These are phyloP conservation scores for Adelphocoris suturalis DNA, from an alignment of 2,888 invertebrate genomes.

Conservation along the genomic window DNA sequence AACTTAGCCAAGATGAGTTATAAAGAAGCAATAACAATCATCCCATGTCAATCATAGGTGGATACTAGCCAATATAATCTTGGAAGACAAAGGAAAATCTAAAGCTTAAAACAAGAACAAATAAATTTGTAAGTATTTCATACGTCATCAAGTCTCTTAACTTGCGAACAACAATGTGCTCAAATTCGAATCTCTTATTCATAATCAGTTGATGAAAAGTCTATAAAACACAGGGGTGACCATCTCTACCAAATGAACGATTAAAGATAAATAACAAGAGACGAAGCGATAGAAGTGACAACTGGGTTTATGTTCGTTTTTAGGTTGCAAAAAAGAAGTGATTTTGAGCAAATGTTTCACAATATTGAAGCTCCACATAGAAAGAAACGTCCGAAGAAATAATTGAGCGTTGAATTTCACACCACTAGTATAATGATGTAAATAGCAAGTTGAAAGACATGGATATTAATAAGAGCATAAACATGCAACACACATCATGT, in stretches of 20 bases:
- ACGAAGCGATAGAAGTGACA: neutral
- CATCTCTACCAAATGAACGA: slow-evolving; percentile 2
- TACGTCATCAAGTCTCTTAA: slow-evolving; percentile 17
- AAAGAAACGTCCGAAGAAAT: neutral
- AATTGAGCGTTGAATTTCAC: neutral
- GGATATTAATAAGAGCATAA: neutral
- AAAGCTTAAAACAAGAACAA: neutral
- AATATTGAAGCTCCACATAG: neutral
- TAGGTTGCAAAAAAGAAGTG: neutral
- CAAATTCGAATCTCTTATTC: neutral
- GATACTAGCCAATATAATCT: neutral
- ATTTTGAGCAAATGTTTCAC: slow-evolving; percentile 29
- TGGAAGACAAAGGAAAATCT: neutral
- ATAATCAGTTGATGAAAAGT: slow-evolving; percentile 14
- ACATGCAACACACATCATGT: neutral
- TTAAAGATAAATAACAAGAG: neutral
- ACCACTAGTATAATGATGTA: neutral
- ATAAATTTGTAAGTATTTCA: neutral
- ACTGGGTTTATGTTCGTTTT: neutral
- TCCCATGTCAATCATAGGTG: neutral
- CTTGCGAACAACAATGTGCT: slow-evolving; percentile 30
- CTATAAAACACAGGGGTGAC: slow-evolving; percentile 13
- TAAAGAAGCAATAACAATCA: slow-evolving; percentile 1
- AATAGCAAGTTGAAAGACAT: slow-evolving; percentile 15
- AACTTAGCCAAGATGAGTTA: slow-evolving; percentile 28